Conservation (phyloP, 53 echinoderm and acorn worm species). For the Paracentrotus lividus region DNA sequence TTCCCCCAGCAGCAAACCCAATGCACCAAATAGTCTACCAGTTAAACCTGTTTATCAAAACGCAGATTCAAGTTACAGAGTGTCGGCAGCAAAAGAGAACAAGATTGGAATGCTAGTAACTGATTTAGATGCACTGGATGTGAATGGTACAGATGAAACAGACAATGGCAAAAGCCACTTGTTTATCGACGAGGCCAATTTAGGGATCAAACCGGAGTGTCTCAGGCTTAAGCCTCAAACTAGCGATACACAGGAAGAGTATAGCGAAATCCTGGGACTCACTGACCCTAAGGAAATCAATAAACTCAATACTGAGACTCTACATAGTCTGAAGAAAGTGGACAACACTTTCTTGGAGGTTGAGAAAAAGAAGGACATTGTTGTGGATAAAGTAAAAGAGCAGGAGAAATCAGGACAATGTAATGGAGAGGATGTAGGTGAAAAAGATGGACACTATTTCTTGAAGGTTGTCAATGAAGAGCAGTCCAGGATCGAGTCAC, state of each 20-base stretch:
- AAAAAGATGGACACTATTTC: constrained; percentile 95
- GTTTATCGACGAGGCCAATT: constrained; percentile 42
- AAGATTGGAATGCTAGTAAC: constrained; percentile 55
- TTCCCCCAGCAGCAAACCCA: constrained; percentile 66
- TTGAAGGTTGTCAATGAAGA: constrained; percentile 85
- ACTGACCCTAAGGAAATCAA: constrained; percentile 62
- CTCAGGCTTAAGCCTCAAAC: not conserved
- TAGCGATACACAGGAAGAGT: constrained; percentile 26
- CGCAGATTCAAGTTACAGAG: constrained; percentile 46
- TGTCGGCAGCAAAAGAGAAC: constrained; percentile 65
- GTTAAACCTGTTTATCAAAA: constrained; percentile 64
- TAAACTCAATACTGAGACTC: constrained; percentile 59
- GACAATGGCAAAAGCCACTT: constrained; percentile 61
- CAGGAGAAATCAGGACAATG: constrained; percentile 54
- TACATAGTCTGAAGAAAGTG: constrained; percentile 31
- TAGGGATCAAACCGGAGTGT: constrained; percentile 24
- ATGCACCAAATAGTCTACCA: constrained; percentile 65
- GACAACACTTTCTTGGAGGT: constrained; percentile 39
- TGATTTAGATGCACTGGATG: constrained; percentile 18
- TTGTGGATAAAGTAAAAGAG: constrained; percentile 58
- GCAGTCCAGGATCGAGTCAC: constrained; percentile 83
- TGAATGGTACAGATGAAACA: constrained; percentile 52
- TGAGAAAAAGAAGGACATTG: constrained; percentile 55
- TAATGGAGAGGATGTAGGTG: constrained; percentile 72
- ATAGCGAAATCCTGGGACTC: constrained; percentile 53